Base-by-base conservation (phyloP, 2,888 invertebrate species). In the Dermolepida albohirtum region DNA sequence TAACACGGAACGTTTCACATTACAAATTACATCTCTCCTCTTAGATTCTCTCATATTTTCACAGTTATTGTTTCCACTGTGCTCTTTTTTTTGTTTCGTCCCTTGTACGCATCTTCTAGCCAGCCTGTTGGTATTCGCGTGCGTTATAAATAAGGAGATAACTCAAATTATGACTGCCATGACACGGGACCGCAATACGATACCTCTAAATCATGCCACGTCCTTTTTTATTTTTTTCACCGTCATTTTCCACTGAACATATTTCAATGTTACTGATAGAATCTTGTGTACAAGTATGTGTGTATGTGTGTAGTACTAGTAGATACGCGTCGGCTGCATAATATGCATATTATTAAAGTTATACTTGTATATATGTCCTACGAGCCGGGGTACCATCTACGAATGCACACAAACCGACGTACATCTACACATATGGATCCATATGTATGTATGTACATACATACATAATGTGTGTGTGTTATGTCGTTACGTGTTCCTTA, bases 81-180 rank as follows among this genome's bases (percentile, higher is more conserved):
- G 39, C 14, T 39, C 8, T 27, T 39, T 11, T 11, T 11, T 10
- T 5, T 47, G 47, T 47, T 14, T n/a, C 2, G 47, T 16, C 8
- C 47, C n/a, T 5, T 5, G 52, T 54, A 40, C 54, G 40, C 54
- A 44, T 44, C 57, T 59, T 59, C 39, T 47, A 12, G 16, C 55
- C 63, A 47, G 40, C 52, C 47, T 39, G 57, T 49, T 39, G 62
- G 63, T 69, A 68, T 64, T 71, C 74, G 78, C 78, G 77, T 78
- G 76, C 70, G 57, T 68, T 74, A 79, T 80, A 79, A 79, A 81
- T 79, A 79, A 79, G 71, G 74, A 77, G 78, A 79, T 79, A 80
- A 80, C 77, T 80, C 79, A 78, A 79, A 80, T 80, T 80, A 81
- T 80, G 80, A 80, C 77, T 78, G 76, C 75, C 77, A 73, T 76